A percentile compares a stretch with the other conserved stretches of the same genome.
Evolutionary conservation across 1,140 invertebrate genomes (phyloP).

Genomic region (Ceratina japonica): DNA sequence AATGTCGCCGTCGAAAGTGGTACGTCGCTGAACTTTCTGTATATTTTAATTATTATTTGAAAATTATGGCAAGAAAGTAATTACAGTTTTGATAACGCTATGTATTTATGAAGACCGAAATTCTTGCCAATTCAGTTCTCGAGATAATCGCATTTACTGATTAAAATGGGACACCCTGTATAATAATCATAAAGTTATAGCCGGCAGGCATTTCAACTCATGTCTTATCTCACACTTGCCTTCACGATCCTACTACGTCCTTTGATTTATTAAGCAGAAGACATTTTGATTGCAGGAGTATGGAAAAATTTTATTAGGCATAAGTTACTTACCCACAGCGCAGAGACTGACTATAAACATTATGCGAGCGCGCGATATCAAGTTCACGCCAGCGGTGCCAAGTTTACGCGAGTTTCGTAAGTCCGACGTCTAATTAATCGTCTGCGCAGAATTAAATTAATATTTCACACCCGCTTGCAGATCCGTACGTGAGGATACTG

Average conservation of each 20-base stretch:
- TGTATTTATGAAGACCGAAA: no score
- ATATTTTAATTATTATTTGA: background rate
- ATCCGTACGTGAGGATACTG: constrained; percentile 79
- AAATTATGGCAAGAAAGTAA: no score
- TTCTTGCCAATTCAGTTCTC: no score
- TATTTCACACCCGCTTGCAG: constrained; percentile 60
- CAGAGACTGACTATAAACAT: constrained; percentile 80
- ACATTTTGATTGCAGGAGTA: constrained; percentile 68
- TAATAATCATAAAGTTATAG: no score
- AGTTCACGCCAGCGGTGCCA: constrained; percentile 68
- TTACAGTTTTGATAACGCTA: no score
- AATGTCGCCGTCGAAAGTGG: constrained; percentile 75
- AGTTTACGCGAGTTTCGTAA: constrained; percentile 77
- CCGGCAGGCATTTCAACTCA: no score
- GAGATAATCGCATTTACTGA: no score
- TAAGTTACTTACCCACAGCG: constrained; percentile 82
- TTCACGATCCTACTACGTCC: no score
- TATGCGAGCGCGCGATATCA: constrained; percentile 78
- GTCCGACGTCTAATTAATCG: constrained; percentile 50
- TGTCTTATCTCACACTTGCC: no score
- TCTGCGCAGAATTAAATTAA: no score
- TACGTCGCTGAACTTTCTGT: constrained; percentile 36
- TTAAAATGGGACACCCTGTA: no score
- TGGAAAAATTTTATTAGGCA: constrained; percentile 80
- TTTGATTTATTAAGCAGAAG: background rate